These are phyloP conservation scores for Thalassophryne amazonica DNA, from an alignment of 2,797 vertebrate genomes.

Conservation along the genomic window DNA sequence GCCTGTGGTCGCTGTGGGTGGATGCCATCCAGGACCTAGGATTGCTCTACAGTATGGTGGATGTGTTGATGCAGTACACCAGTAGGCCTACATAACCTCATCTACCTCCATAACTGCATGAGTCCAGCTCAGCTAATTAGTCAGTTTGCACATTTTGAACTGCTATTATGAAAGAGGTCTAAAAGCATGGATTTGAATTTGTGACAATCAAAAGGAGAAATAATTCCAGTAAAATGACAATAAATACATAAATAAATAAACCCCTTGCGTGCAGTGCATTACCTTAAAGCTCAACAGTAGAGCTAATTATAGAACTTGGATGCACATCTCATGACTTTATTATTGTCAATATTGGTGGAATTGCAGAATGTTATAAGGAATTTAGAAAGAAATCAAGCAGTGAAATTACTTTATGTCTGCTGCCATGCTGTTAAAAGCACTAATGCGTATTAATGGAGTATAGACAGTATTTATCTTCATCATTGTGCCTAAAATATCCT, in stretches of 20 bases:
- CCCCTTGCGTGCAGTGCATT: slow-evolving; percentile 37
- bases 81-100: too few relatives aligned
- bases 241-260: slow-evolving; percentile 39
- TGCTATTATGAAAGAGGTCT: too few relatives aligned
- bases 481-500: slow-evolving; percentile 21
- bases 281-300: slow-evolving; percentile 44
- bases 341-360: slow-evolving; percentile 57
- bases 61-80: too few relatives aligned
- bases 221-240: slow-evolving; percentile 26
- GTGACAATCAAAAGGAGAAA: slow-evolving; percentile 7
- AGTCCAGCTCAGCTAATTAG: too few relatives aligned
- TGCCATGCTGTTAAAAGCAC: slow-evolving; percentile 43
- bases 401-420: slow-evolving; percentile 42
- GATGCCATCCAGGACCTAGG: too few relatives aligned
- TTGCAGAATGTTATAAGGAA: slow-evolving; percentile 38
- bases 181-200: slow-evolving; percentile 8
- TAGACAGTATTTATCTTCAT: slow-evolving; percentile 37
- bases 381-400: slow-evolving; percentile 41
- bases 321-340: slow-evolving; percentile 44
- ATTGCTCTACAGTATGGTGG: too few relatives aligned
- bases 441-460: slow-evolving; percentile 48
- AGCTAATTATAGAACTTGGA: slow-evolving; percentile 55
- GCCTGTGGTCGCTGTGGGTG: too few relatives aligned
- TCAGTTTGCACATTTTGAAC: too few relatives aligned
- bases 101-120: too few relatives aligned